Evolutionary conservation across 2,113 vertebrate species (phyloP).

Genomic region (Anhinga rufa): DNA sequence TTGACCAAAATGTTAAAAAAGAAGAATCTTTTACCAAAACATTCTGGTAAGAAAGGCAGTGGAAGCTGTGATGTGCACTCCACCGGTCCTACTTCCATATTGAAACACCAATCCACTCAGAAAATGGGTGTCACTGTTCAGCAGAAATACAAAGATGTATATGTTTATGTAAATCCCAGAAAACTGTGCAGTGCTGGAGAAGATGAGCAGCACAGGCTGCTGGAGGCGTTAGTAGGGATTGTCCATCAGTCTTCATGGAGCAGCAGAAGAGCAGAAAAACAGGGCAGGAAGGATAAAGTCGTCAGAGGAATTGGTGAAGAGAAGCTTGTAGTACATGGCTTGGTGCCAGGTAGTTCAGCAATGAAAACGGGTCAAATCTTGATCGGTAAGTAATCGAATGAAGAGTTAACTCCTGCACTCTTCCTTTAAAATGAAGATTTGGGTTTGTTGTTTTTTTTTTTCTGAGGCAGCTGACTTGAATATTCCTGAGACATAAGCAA

Average conservation of each 20-base stretch:
- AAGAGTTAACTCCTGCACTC: neutral
- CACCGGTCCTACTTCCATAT: constrained; percentile 80
- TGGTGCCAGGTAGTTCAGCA: constrained; percentile 87
- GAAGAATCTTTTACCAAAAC: constrained; percentile 71
- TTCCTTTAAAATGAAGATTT: neutral
- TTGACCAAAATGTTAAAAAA: constrained; percentile 84
- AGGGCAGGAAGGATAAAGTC: constrained; percentile 15
- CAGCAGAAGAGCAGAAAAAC: constrained; percentile 65
- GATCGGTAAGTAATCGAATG: constrained; percentile 80
- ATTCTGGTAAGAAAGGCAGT: constrained; percentile 60
- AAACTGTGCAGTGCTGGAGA: constrained; percentile 65
- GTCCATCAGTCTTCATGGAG: constrained; percentile 81
- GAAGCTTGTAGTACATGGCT: constrained; percentile 84
- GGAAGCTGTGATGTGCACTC: constrained; percentile 20
- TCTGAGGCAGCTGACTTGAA: neutral
- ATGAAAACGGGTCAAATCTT: constrained; percentile 85
- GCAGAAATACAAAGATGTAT: constrained; percentile 83
- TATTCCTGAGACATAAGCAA: neutral
- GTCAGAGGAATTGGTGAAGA: constrained; percentile 58
- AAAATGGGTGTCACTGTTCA: constrained; percentile 71
- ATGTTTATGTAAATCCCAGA: constrained; percentile 89
- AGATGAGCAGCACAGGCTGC: constrained; percentile 74
- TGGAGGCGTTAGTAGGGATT: constrained; percentile 89
- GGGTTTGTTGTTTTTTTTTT: neutral
- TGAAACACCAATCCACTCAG: constrained; percentile 81